Base-by-base conservation (phyloP, 2,113 vertebrate genomes). In the Litocranius walleri region DNA sequence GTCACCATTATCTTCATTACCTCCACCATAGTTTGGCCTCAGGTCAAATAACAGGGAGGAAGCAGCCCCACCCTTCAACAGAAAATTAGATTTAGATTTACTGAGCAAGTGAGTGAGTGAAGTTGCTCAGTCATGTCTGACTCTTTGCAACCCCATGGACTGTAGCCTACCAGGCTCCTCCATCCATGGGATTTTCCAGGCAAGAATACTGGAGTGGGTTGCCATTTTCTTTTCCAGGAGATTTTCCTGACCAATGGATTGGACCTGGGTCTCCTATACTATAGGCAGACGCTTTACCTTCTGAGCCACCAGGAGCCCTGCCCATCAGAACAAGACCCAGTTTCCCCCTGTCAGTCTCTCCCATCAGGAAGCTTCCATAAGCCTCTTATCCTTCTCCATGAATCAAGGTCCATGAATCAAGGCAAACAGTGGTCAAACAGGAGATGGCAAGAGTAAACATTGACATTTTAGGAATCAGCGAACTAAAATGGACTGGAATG, bases 211-310 rank as follows among this genome's bases (percentile, higher is more conserved):
- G 64, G 33, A 67, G 33, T 67, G 4, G 33, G 33, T 2, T 67
- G 64, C 64, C 33, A 67, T 67, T 11, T 67, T 17, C 64, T n/a
- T 67, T 17, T 67, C 64, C 33, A 67, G 64, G 17, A 67, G 33
- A 67, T 67, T 1, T n/a, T 67, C 64, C 64, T 4, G 0, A 36
- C 8, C 2, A 2, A 36, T 4, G 33, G 64, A 67, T 1, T 67
- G 64, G 8, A 36, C 64, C 64, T 2, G 2, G 8, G 64, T 36
- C 64, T 36, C 33, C 64, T 3, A 0, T 7, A 21, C 30, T 67
- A 9, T 36, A 67, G 33, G n/a, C 64, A 67, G 33, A 67, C 1
- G 0, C 33, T 36, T 19, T 21, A 67, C 17, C 33, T 17, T 67
- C 64, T 67, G 17, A 67, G 64, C 33, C 64, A n/a, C 64, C 64